A percentile compares a stretch with the other conserved stretches of the same genome.
phyloP scores from a whole-genome alignment of 2,888 invertebrate species.

The Limulus polyphemus region DNA sequence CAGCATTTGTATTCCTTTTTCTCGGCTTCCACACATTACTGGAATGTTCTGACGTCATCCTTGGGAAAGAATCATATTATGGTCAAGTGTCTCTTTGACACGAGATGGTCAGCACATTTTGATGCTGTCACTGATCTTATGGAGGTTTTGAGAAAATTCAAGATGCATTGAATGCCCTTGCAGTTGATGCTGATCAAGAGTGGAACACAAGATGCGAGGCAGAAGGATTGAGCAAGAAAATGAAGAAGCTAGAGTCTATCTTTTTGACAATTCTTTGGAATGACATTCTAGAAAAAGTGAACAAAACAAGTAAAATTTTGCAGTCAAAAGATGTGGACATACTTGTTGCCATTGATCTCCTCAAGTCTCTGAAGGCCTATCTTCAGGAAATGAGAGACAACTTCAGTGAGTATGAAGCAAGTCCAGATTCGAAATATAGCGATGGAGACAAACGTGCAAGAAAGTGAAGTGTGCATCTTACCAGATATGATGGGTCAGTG shows the following conservation, averaged over 20 bases:
- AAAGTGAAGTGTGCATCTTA: not conserved
- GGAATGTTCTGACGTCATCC: not conserved
- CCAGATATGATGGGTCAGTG: not conserved
- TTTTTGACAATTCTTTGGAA: not conserved
- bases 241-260: not conserved
- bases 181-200: not conserved
- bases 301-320: not conserved
- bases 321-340: not conserved
- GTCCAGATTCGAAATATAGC: not conserved
- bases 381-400: not conserved
- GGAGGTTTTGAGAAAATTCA: not conserved
- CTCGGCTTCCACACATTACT: conserved; percentile 1
- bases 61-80: not conserved
- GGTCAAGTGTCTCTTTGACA: not conserved
- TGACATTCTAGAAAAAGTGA: not conserved
- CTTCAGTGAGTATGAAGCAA: not conserved
- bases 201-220: not conserved
- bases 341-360: not conserved
- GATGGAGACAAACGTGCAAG: not conserved
- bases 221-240: not conserved
- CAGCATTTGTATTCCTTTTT: no score
- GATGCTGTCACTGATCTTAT: not conserved
- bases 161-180: not conserved
- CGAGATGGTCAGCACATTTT: not conserved
- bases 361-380: not conserved